Conservation (phyloP, 1,140 invertebrate species). For the Chironomus striatipennis region DNA sequence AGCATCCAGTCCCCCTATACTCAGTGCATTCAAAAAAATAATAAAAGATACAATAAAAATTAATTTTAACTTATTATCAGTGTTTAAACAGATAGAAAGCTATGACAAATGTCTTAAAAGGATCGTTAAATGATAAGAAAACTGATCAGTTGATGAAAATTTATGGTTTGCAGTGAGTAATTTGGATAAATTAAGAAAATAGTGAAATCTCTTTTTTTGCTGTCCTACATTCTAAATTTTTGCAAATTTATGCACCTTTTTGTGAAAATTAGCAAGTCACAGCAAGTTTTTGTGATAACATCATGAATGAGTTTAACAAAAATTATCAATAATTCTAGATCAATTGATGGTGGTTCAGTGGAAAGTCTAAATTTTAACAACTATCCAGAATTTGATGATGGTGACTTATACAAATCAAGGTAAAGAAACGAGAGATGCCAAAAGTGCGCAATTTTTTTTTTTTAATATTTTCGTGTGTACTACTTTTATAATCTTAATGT, state of each 20-base stretch:
- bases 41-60: neutral
- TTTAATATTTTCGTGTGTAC: neutral
- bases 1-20: too few relatives aligned
- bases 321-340: neutral
- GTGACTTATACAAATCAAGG: slow-evolving; percentile 14
- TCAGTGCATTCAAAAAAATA: too few relatives aligned
- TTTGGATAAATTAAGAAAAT: neutral
- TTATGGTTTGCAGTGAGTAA: slow-evolving; percentile 20
- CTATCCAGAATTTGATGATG: slow-evolving; percentile 19
- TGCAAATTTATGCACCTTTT: neutral
- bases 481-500: neutral
- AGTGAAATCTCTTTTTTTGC: neutral
- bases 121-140: slow-evolving; percentile 18
- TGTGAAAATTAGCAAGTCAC: neutral
- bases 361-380: slow-evolving; percentile 21
- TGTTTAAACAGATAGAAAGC: slow-evolving; percentile 3
- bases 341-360: slow-evolving; percentile 1
- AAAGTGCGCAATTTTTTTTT: slow-evolving; percentile 11
- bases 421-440: neutral
- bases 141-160: slow-evolving; percentile 23
- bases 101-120: slow-evolving; percentile 22
- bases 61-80: neutral
- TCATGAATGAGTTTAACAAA: neutral
- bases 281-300: neutral
- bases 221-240: neutral